phyloP scores from a whole-genome alignment of 1,140 invertebrate species.

The Drosophila sechellia region DNA sequence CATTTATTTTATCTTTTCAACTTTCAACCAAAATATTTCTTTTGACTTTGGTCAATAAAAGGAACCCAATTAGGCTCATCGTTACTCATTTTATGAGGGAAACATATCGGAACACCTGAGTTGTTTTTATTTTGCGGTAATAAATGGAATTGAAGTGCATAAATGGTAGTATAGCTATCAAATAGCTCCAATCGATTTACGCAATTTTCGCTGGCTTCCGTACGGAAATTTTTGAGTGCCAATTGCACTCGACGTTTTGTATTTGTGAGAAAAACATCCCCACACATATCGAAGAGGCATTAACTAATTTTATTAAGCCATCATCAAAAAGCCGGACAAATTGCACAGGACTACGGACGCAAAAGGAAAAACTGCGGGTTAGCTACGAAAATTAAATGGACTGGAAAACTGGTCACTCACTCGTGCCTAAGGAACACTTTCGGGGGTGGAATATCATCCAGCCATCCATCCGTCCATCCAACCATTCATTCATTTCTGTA shows the following conservation, averaged over 20 bases:
- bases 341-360: slow-evolving; percentile 14
- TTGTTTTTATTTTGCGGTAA: slow-evolving; percentile 4
- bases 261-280: not conserved
- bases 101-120: slow-evolving; percentile 10
- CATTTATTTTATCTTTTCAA: slow-evolving; percentile 3
- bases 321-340: slow-evolving; percentile 58
- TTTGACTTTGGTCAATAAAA: not conserved
- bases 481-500: slow-evolving; percentile 6
- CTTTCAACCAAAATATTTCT: not conserved
- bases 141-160: slow-evolving; percentile 41
- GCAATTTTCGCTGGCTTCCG: slow-evolving; percentile 19
- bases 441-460: slow-evolving; percentile 20
- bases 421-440: slow-evolving; percentile 6
- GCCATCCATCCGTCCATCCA: slow-evolving; percentile 22
- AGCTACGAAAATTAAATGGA: slow-evolving; percentile 72
- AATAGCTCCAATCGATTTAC: slow-evolving; percentile 31
- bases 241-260: slow-evolving; percentile 15
- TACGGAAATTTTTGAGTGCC: slow-evolving; percentile 8
- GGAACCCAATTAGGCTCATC: slow-evolving; percentile 1
- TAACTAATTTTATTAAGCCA: slow-evolving; percentile 69
- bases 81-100: slow-evolving; percentile 6
- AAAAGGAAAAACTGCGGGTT: slow-evolving; percentile 67
- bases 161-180: slow-evolving; percentile 31
- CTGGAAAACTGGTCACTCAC: slow-evolving; percentile 73
- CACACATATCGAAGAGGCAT: slow-evolving; percentile 20